Conservation (phyloP, 2,888 invertebrate species). For the Aspidiotus rigidus region DNA sequence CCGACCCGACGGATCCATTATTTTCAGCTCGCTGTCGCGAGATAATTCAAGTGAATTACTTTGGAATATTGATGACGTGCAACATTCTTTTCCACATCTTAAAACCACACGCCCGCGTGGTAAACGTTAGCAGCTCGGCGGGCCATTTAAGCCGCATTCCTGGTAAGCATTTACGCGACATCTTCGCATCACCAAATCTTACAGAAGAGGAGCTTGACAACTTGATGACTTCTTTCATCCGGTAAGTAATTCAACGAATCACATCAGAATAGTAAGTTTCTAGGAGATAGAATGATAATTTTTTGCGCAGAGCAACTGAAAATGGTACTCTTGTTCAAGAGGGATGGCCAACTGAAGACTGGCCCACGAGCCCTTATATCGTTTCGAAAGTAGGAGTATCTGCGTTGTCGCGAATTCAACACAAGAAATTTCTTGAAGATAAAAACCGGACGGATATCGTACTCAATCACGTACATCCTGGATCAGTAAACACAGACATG, state of each 20-base stretch:
- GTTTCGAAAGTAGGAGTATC: constrained; percentile 66
- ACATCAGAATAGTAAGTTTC: too few relatives aligned
- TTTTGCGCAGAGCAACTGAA: constrained; percentile 41
- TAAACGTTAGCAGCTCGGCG: constrained; percentile 63
- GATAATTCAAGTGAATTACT: constrained; percentile 62
- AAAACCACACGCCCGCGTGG: constrained; percentile 59
- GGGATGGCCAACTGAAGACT: constrained; percentile 49
- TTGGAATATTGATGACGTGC: constrained; percentile 55
- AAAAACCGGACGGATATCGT: constrained; percentile 51
- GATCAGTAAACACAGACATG: constrained; percentile 72
- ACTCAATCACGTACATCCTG: constrained; percentile 65
- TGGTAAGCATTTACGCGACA: constrained; percentile 48
- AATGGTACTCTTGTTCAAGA: constrained; percentile 41
- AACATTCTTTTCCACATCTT: constrained; percentile 62
- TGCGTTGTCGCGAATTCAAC: constrained; percentile 59
- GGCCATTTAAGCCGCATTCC: constrained; percentile 56
- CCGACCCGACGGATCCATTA: constrained; percentile 45
- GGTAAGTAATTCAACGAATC: neutral
- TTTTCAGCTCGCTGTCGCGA: constrained; percentile 59
- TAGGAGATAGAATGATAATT: too few relatives aligned
- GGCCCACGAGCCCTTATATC: constrained; percentile 50
- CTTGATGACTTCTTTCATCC: constrained; percentile 34
- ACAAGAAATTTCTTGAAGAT: constrained; percentile 49
- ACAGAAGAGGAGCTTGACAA: constrained; percentile 41
- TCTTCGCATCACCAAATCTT: constrained; percentile 37